phyloP scores from a whole-genome alignment of 2,888 invertebrate species.

The Zaprionus obscuricornis region DNA sequence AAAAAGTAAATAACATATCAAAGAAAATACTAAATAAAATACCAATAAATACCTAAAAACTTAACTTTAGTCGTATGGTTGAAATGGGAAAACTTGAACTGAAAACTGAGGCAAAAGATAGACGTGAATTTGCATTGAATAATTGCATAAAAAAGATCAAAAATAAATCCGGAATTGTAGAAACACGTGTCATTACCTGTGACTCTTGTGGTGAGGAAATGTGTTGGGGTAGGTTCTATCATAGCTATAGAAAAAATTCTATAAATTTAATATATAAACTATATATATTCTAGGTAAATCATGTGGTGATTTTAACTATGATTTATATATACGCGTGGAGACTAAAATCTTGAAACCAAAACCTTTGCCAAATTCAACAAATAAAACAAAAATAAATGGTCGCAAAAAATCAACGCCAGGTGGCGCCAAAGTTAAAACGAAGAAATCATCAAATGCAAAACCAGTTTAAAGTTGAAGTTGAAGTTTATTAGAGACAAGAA shows the following conservation, averaged over 20 bases:
- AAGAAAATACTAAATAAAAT: too few species aligned
- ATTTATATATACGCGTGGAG: slow-evolving; percentile 82
- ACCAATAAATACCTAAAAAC: too few species aligned
- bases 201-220: slow-evolving; percentile 93
- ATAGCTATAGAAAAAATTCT: neutral
- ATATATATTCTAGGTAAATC: slow-evolving; percentile 67
- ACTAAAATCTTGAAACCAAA: slow-evolving; percentile 80
- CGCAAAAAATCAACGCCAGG: slow-evolving; percentile 74
- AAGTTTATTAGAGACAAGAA: neutral
- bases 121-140: slow-evolving; percentile 87
- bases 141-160: slow-evolving; percentile 90
- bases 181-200: slow-evolving; percentile 90
- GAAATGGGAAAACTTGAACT: slow-evolving; percentile 91
- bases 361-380: slow-evolving; percentile 61
- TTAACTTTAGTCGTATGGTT: slow-evolving; percentile 92
- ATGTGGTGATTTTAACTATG: slow-evolving; percentile 83
- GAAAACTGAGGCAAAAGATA: slow-evolving; percentile 89
- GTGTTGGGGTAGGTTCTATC: slow-evolving; percentile 87
- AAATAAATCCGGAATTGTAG: slow-evolving; percentile 92
- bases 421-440: slow-evolving; percentile 68
- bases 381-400: slow-evolving; percentile 77
- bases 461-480: slow-evolving; percentile 1
- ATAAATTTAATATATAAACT: neutral
- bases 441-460: slow-evolving; percentile 67
- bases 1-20: too few species aligned